Conservation (phyloP, 2,113 vertebrate species). For the Spheniscus mendiculus region DNA sequence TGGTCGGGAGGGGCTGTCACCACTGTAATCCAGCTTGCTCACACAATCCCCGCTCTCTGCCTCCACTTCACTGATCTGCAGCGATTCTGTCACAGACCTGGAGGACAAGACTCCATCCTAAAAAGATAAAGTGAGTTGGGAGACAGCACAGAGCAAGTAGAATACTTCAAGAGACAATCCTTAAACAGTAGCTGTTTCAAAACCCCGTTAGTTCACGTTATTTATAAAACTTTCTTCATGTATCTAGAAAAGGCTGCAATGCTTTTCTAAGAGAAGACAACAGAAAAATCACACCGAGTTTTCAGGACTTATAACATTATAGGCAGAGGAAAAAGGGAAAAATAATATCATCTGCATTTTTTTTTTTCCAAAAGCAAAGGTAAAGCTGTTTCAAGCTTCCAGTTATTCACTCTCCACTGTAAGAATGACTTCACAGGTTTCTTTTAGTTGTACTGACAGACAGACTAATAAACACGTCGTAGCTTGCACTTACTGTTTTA, state of each 20-base stretch:
- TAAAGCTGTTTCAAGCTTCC: not conserved
- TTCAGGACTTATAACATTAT: not conserved
- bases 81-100: conserved; percentile 39
- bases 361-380: not conserved
- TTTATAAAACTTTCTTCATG: not conserved
- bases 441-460: not conserved
- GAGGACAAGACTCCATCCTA: conserved; percentile 73
- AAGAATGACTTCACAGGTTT: not conserved
- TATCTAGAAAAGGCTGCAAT: not conserved
- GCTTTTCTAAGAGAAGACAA: not conserved
- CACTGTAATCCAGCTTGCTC: conserved; percentile 64
- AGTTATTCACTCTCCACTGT: not conserved
- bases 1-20: conserved; percentile 71
- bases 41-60: conserved; percentile 71
- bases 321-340: not conserved
- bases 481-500: not conserved
- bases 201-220: not conserved
- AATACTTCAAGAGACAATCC: not conserved
- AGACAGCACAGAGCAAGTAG: not conserved
- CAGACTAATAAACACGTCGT: not conserved
- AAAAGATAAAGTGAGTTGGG: not conserved
- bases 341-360: not conserved
- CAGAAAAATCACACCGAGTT: not conserved
- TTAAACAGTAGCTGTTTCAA: not conserved
- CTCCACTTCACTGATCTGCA: conserved; percentile 81